Percentiles rank a stretch among this genome's conserved stretches.
phyloP scores from a whole-genome alignment of 2,888 invertebrate genomes.

The Cosmia pyralina region DNA sequence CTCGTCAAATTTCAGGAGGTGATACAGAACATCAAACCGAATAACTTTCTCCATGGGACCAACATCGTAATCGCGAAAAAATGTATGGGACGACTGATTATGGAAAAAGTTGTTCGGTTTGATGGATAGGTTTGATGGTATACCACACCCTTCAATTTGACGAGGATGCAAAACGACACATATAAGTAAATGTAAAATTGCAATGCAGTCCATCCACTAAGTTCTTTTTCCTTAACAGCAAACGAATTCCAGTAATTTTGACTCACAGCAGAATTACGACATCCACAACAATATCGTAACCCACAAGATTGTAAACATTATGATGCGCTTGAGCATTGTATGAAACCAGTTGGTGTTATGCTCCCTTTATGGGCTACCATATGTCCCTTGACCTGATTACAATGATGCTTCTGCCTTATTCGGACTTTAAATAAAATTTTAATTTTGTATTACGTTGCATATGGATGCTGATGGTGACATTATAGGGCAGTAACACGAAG shows the following conservation, averaged over 20 bases:
- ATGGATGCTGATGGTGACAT: background rate
- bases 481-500: background rate
- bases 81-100: no score
- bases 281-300: conserved; percentile 30
- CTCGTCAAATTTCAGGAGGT: no score
- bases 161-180: no score
- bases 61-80: no score
- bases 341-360: conserved; percentile 46
- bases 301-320: conserved; percentile 42
- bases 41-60: no score
- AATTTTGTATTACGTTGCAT: background rate
- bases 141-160: no score
- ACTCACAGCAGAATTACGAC: conserved; percentile 53
- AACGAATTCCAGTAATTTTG: conserved; percentile 49
- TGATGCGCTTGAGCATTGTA: conserved; percentile 58
- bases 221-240: conserved; percentile 49
- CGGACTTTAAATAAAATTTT: background rate
- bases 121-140: no score
- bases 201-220: background rate
- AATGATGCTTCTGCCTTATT: conserved; percentile 19
- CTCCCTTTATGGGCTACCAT: conserved; percentile 63
- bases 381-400: conserved; percentile 65
- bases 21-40: no score
- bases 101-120: no score
- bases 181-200: background rate